phyloP scores from a whole-genome alignment of 2,797 vertebrate species.

The Protonibea diacanthus region DNA sequence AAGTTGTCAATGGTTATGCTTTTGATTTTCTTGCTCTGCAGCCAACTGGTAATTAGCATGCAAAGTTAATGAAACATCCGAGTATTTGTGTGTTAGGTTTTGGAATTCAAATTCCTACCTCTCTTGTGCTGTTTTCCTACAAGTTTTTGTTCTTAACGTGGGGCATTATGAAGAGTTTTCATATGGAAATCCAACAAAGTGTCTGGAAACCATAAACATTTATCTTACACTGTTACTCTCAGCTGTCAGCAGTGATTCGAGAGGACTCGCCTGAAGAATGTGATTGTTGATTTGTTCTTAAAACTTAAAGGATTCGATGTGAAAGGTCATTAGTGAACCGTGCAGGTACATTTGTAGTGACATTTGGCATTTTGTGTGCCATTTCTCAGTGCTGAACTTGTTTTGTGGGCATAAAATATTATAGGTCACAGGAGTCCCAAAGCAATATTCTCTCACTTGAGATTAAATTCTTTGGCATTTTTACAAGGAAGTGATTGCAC shows the following conservation, averaged over 20 bases:
- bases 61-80: slow-evolving; percentile 51
- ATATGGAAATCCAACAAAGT: slow-evolving; percentile 35
- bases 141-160: slow-evolving; percentile 51
- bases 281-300: slow-evolving; percentile 51
- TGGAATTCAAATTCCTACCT: slow-evolving; percentile 74
- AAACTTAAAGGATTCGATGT: slow-evolving; percentile 49
- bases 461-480: slow-evolving; percentile 36
- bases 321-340: slow-evolving; percentile 58
- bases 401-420: slow-evolving; percentile 51
- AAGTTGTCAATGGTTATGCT: slow-evolving; percentile 49
- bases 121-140: slow-evolving; percentile 51
- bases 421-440: slow-evolving; percentile 58
- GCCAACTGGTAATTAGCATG: slow-evolving; percentile 74
- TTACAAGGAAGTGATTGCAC: slow-evolving; percentile 10
- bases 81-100: slow-evolving; percentile 56
- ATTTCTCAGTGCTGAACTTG: slow-evolving; percentile 54
- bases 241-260: slow-evolving; percentile 32
- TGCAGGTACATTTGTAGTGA: slow-evolving; percentile 34
- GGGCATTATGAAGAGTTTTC: slow-evolving; percentile 70
- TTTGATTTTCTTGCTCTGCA: slow-evolving; percentile 63
- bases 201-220: slow-evolving; percentile 28
- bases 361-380: slow-evolving; percentile 69
- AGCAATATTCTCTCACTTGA: slow-evolving; percentile 64
- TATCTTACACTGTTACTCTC: slow-evolving; percentile 37
- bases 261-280: slow-evolving; percentile 40